These are phyloP conservation scores for Tragelaphus scriptus DNA, from an alignment of 2,113 vertebrate genomes.

Conservation along the genomic window DNA sequence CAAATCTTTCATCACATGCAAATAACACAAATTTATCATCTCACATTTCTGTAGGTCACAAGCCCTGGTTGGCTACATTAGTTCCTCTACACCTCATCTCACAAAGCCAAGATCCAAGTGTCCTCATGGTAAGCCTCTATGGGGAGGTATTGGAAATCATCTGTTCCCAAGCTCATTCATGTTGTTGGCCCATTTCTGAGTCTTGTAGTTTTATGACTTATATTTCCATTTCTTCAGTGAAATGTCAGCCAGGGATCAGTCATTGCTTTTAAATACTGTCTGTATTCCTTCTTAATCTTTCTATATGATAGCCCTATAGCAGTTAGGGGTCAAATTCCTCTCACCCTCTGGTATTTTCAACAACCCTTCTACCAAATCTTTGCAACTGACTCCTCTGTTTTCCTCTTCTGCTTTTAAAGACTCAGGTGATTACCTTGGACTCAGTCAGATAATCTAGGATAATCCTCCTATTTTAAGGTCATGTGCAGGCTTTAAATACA, in stretches of 20 bases:
- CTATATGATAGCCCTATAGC: not conserved
- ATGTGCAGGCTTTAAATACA: not conserved
- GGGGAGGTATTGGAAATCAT: not conserved
- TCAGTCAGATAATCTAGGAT: not conserved
- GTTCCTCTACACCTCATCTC: not conserved
- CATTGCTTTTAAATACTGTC: not conserved
- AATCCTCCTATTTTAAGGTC: not conserved
- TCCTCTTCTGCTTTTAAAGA: not conserved
- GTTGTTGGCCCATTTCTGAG: not conserved
- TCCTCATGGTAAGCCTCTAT: not conserved
- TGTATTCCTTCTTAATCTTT: not conserved
- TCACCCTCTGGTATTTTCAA: not conserved
- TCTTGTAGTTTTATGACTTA: not conserved
- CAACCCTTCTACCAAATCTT: not conserved
- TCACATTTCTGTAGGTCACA: not conserved
- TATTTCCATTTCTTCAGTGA: not conserved
- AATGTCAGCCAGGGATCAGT: not conserved
- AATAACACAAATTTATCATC: not conserved
- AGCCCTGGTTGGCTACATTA: not conserved
- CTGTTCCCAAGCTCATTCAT: not conserved
- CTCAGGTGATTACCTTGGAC: not conserved
- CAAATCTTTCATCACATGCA: not conserved
- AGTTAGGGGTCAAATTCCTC: not conserved
- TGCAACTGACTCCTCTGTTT: not conserved
- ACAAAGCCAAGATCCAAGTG: not conserved